phyloP scores from a whole-genome alignment of 1,140 invertebrate species.

The Littorina saxatilis region DNA sequence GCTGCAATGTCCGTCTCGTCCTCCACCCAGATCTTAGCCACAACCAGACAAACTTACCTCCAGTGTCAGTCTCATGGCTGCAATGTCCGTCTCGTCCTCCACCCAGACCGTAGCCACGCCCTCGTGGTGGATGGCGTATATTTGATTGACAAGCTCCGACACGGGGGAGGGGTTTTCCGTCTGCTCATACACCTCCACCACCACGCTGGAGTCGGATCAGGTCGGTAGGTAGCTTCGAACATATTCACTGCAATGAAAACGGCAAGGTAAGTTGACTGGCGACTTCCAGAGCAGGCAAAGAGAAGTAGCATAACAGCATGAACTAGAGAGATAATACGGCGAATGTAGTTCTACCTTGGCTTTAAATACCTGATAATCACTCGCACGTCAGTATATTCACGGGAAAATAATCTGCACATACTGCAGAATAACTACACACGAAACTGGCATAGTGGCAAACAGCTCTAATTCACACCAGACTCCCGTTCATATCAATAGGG shows the following conservation, averaged over 20 bases:
- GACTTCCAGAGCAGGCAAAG: too few relatives aligned
- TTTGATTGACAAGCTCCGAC: slow-evolving; percentile 43
- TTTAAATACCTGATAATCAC: too few relatives aligned
- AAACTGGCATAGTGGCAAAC: too few relatives aligned
- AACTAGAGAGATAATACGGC: not conserved
- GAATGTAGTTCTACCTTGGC: too few relatives aligned
- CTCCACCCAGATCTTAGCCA: slow-evolving; percentile 55
- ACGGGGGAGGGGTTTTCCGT: slow-evolving; percentile 60
- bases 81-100: slow-evolving; percentile 54
- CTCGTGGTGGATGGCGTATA: slow-evolving; percentile 54
- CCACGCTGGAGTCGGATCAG: slow-evolving; percentile 52
- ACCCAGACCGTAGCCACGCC: slow-evolving; percentile 58
- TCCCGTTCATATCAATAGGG: too few relatives aligned
- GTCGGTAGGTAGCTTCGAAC: slow-evolving; percentile 50
- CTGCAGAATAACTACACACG: too few relatives aligned
- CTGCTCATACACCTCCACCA: slow-evolving; percentile 54
- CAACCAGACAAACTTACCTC: slow-evolving; percentile 53
- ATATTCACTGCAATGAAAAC: slow-evolving; percentile 39
- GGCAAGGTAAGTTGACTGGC: too few relatives aligned
- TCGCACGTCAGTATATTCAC: too few relatives aligned
- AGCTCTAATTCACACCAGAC: too few relatives aligned
- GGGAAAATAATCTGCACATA: too few relatives aligned
- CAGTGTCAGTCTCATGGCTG: slow-evolving; percentile 45
- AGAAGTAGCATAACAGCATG: not conserved
- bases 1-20: slow-evolving; percentile 56